A percentile compares a stretch with the other conserved stretches of the same genome.
phyloP scores from a whole-genome alignment of 2,888 invertebrate genomes.

The Alentia gelatinosa region DNA sequence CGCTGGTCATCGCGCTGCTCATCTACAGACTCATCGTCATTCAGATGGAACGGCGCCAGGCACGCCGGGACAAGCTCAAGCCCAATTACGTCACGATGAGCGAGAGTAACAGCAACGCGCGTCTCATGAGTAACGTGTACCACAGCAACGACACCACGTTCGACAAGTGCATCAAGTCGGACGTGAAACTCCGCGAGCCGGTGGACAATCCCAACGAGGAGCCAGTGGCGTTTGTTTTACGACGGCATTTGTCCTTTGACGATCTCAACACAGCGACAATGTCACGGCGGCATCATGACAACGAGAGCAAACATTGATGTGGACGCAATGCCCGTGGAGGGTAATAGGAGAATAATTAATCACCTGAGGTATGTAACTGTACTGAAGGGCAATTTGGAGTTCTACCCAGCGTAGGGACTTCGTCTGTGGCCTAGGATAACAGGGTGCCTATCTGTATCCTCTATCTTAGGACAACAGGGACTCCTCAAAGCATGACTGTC shows the following conservation, averaged over 20 bases:
- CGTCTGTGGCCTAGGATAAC: no score
- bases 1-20: constrained; percentile 92
- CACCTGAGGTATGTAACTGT: no score
- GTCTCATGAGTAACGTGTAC: constrained; percentile 80
- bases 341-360: no score
- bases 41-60: constrained; percentile 62
- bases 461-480: no score
- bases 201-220: constrained; percentile 42
- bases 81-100: constrained; percentile 25
- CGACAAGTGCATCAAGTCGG: constrained; percentile 57
- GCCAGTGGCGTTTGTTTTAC: constrained; percentile 22
- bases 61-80: neutral
- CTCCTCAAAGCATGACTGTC: no score
- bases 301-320: neutral
- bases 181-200: constrained; percentile 52
- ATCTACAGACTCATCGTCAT: constrained; percentile 84
- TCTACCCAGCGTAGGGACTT: no score
- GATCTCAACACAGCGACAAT: constrained; percentile 3
- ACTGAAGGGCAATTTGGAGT: no score
- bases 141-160: constrained; percentile 18
- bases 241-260: constrained; percentile 21
- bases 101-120: constrained; percentile 51
- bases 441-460: no score
- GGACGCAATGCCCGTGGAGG: no score
- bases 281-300: neutral